phyloP scores from a whole-genome alignment of 1,140 invertebrate genomes.

The Idris sp. region DNA sequence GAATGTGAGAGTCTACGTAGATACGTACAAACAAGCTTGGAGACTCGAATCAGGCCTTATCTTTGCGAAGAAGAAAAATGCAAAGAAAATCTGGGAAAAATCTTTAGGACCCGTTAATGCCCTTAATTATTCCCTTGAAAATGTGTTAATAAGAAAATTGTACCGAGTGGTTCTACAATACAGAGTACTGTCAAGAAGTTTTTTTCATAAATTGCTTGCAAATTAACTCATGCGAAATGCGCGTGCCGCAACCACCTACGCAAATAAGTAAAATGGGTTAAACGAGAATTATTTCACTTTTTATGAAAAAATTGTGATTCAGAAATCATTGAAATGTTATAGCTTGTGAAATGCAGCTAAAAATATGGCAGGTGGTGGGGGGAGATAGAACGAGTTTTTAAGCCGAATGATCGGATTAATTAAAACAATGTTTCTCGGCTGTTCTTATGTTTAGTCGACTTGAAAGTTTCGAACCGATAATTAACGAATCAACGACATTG shows the following conservation, averaged over 20 bases:
- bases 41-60: slow-evolving; percentile 50
- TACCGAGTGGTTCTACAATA: too few relatives aligned
- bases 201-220: too few relatives aligned
- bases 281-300: slow-evolving; percentile 29
- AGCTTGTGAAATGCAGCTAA: slow-evolving; percentile 12
- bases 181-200: too few relatives aligned
- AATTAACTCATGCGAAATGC: slow-evolving; percentile 5
- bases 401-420: slow-evolving; percentile 40
- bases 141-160: too few relatives aligned
- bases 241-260: slow-evolving; percentile 22
- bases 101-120: slow-evolving; percentile 43
- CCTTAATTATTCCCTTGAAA: slow-evolving; percentile 33
- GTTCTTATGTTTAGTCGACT: slow-evolving; percentile 22
- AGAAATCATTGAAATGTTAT: slow-evolving; percentile 31
- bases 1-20: slow-evolving; percentile 60
- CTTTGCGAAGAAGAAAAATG: slow-evolving; percentile 50
- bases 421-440: slow-evolving; percentile 42
- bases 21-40: slow-evolving; percentile 55
- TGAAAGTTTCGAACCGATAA: slow-evolving; percentile 40
- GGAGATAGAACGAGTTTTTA: slow-evolving; percentile 28
- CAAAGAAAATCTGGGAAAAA: slow-evolving; percentile 57
- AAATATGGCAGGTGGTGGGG: slow-evolving; percentile 2
- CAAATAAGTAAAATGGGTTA: slow-evolving; percentile 14
- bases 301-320: slow-evolving; percentile 23
- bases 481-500: slow-evolving; percentile 43